phyloP scores from a whole-genome alignment of 1,140 invertebrate species.

The Pectinophora gossypiella region DNA sequence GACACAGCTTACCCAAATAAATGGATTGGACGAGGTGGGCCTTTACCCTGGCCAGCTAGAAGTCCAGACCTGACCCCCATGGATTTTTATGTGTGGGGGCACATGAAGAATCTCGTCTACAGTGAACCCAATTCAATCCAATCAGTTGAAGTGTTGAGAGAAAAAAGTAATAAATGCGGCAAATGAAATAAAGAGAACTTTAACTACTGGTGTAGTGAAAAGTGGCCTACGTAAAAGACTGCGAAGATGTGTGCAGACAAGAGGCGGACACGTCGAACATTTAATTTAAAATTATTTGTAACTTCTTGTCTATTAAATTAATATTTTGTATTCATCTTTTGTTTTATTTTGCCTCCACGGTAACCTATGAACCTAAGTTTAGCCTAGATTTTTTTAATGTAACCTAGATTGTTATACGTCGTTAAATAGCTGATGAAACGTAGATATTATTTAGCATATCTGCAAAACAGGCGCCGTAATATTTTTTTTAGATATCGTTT shows the following conservation, averaged over 20 bases:
- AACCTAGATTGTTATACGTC: background rate
- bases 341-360: constrained; percentile 1
- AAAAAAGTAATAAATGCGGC: constrained; percentile 1
- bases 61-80: constrained; percentile 55
- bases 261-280: constrained; percentile 1
- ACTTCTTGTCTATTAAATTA: background rate
- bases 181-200: background rate
- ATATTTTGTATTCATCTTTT: background rate
- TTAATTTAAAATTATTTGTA: background rate
- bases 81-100: constrained; percentile 64
- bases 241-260: background rate
- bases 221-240: background rate
- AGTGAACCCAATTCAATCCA: background rate
- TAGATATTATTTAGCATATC: background rate
- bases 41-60: constrained; percentile 55
- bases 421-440: background rate
- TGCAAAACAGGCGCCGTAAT: constrained; percentile 1
- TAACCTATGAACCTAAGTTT: constrained; percentile 1
- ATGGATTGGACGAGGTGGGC: constrained; percentile 57
- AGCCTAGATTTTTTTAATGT: background rate
- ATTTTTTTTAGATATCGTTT: constrained; percentile 2
- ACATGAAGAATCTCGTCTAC: constrained; percentile 31
- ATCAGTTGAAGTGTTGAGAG: background rate
- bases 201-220: constrained; percentile 2
- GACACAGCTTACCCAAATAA: constrained; percentile 42